Conservation (phyloP, 2,113 vertebrate genomes). For the Cyanoramphus novaezelandiae region DNA sequence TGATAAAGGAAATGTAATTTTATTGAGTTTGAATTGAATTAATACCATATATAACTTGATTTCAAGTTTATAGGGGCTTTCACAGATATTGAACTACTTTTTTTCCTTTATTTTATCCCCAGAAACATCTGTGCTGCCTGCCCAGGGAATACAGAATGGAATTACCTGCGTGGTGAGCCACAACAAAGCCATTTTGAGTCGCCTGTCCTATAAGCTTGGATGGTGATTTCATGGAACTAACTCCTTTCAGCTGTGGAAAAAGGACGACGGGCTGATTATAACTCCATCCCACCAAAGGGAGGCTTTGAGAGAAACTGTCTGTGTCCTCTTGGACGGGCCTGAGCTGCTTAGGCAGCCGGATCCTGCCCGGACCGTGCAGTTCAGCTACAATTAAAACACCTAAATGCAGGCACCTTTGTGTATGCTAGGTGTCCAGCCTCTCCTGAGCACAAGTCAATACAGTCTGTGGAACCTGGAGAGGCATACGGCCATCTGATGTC, state of each 20-base stretch:
- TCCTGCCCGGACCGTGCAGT: background rate
- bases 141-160: background rate
- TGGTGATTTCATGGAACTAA: background rate
- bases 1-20: constrained; percentile 16
- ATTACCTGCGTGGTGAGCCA: background rate
- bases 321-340: background rate
- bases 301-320: background rate
- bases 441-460: background rate
- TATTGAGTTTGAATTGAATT: constrained; percentile 16
- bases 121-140: background rate
- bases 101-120: background rate
- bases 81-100: background rate
- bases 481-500: background rate
- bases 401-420: background rate
- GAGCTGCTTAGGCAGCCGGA: background rate
- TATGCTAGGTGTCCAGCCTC: background rate
- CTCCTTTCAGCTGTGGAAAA: background rate
- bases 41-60: constrained; percentile 5
- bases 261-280: background rate
- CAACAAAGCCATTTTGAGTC: background rate
- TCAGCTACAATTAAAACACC: background rate
- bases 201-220: background rate
- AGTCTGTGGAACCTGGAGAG: background rate
- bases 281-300: background rate
- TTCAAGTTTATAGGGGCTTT: constrained; percentile 18